Percentiles rank a stretch among this genome's conserved stretches.
Conservation (phyloP, 2,113 vertebrate genomes). For the Zosterops lateralis region DNA sequence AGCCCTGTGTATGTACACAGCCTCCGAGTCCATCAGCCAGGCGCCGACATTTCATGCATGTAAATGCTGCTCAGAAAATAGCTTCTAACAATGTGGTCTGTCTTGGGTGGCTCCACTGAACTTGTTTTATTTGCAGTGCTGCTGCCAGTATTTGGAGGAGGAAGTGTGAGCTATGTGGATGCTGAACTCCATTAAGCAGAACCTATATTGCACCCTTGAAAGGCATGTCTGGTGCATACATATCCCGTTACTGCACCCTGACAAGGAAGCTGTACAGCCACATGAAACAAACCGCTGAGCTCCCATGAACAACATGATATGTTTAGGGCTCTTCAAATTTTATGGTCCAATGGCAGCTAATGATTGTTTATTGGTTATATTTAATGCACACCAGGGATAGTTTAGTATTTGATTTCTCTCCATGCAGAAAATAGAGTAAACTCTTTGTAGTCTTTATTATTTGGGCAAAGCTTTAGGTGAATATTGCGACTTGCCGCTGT, state of each 20-base stretch:
- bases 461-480: conserved; percentile 12
- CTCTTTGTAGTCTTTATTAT: conserved; percentile 39
- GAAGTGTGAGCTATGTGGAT: neutral
- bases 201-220: neutral
- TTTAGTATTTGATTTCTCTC: conserved; percentile 52
- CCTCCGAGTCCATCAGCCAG: conserved; percentile 17
- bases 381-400: conserved; percentile 48
- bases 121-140: conserved; percentile 9
- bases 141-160: neutral
- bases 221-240: neutral
- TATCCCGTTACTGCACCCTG: neutral
- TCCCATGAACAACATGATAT: conserved; percentile 1
- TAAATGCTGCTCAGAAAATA: conserved; percentile 30
- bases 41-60: neutral
- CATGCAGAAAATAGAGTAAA: conserved; percentile 60
- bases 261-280: neutral
- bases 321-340: conserved; percentile 42
- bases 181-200: neutral
- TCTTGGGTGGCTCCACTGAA: neutral
- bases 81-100: neutral
- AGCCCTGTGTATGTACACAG: neutral
- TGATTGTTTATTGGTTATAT: conserved; percentile 65
- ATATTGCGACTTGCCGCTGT: neutral
- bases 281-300: neutral
- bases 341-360: conserved; percentile 40